phyloP scores from a whole-genome alignment of 2,888 invertebrate genomes.

The Lumbricus terrestris region DNA sequence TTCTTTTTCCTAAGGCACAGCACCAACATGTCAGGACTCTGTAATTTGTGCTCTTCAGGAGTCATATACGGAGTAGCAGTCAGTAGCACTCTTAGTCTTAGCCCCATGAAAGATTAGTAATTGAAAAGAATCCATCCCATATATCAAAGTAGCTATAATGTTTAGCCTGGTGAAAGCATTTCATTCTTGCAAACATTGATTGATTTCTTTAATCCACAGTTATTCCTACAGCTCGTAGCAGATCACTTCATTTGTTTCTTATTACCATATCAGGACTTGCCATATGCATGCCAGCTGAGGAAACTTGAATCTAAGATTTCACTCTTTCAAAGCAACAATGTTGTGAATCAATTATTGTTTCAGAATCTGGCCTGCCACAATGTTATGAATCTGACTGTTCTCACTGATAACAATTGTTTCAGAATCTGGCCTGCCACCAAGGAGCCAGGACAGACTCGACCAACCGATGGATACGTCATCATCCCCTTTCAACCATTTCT shows the following conservation, averaged over 20 bases:
- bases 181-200: background rate
- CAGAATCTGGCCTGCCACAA: too few species aligned
- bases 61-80: too few species aligned
- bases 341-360: too few species aligned
- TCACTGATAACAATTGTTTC: background rate
- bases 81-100: too few species aligned
- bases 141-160: too few species aligned
- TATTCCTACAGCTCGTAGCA: background rate
- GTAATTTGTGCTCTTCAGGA: too few species aligned
- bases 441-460: background rate
- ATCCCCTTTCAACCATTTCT: background rate
- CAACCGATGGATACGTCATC: constrained; percentile 12
- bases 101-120: too few species aligned
- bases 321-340: background rate
- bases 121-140: too few species aligned
- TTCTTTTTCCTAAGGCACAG: too few species aligned
- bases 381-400: background rate
- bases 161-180: background rate
- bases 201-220: background rate
- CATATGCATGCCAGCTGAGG: background rate
- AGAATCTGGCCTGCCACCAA: background rate
- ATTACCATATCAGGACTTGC: background rate
- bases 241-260: background rate
- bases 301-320: background rate
- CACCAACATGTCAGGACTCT: too few species aligned